Evolutionary conservation across 2,113 vertebrate genomes (phyloP).

Genomic region (Psammodynastes pulverulentus): DNA sequence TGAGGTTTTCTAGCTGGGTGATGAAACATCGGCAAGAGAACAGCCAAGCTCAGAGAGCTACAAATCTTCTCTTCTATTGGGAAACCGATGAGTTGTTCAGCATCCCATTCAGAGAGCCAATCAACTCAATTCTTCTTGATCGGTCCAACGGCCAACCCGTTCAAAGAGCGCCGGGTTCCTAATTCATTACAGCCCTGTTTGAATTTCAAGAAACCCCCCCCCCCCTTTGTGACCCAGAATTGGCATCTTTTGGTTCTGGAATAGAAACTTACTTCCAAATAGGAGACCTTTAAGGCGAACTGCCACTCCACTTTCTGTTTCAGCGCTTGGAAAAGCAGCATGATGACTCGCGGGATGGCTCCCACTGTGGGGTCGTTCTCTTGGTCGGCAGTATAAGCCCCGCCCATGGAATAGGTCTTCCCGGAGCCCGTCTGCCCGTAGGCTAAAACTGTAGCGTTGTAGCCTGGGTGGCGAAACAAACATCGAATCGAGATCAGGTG

Average conservation of each 20-base stretch:
- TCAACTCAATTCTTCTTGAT: neutral
- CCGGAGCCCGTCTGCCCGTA: slow-evolving; percentile 96
- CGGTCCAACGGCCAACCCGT: neutral
- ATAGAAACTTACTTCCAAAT: slow-evolving; percentile 82
- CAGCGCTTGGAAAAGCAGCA: slow-evolving; percentile 80
- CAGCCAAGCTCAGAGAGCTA: too few species aligned
- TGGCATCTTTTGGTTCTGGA: neutral
- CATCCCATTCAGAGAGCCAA: neutral
- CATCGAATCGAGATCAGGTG: neutral
- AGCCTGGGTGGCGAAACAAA: slow-evolving; percentile 74
- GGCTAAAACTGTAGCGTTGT: slow-evolving; percentile 91
- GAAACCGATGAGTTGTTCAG: neutral
- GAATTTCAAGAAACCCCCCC: neutral
- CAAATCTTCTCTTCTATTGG: neutral
- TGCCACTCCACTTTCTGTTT: slow-evolving; percentile 75
- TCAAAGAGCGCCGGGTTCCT: neutral
- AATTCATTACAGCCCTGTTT: fast-evolving
- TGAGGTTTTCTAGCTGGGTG: too few species aligned
- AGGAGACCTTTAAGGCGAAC: slow-evolving; percentile 83
- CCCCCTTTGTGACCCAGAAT: too few species aligned
- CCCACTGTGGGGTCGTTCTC: slow-evolving; percentile 85
- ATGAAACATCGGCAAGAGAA: too few species aligned
- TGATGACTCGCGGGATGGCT: slow-evolving; percentile 90
- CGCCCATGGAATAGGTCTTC: slow-evolving; percentile 96
- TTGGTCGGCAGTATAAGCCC: slow-evolving; percentile 85